A percentile compares a stretch with the other conserved stretches of the same genome.
These are phyloP conservation scores for Lumbricus terrestris DNA, from an alignment of 2,888 invertebrate genomes.

Conservation along the genomic window DNA sequence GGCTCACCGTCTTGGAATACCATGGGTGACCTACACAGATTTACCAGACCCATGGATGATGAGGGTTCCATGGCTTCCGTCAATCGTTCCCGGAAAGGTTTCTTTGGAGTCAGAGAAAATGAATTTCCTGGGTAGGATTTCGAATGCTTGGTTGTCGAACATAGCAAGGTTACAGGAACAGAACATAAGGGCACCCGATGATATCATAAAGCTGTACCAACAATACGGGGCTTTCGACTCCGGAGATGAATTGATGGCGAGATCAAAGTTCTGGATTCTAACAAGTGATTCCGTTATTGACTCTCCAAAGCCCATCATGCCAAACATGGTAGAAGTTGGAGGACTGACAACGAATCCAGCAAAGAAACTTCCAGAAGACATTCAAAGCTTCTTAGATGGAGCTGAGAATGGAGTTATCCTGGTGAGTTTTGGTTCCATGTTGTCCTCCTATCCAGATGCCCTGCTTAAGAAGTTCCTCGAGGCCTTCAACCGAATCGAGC, in stretches of 20 bases:
- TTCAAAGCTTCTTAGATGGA: not conserved
- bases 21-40: conserved; percentile 10
- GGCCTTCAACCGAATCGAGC: conserved; percentile 9
- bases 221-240: not conserved
- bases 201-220: not conserved
- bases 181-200: not conserved
- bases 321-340: not conserved
- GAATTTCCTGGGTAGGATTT: not conserved
- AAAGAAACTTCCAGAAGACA: not conserved
- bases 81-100: not conserved
- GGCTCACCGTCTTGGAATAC: conserved; percentile 14
- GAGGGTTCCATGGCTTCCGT: conserved; percentile 14
- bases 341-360: not conserved
- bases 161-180: no score
- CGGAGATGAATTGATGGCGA: not conserved
- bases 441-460: not conserved
- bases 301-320: no score
- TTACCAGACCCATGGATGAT: not conserved
- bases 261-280: conserved; percentile 11
- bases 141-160: not conserved
- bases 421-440: conserved; percentile 23
- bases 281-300: not conserved
- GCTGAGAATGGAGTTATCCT: not conserved
- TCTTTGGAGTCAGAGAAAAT: not conserved
- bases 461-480: no score